Percentiles rank a stretch among this genome's conserved stretches.
Conservation (phyloP, 1,140 invertebrate genomes). For the Sweltsa coloradensis region DNA sequence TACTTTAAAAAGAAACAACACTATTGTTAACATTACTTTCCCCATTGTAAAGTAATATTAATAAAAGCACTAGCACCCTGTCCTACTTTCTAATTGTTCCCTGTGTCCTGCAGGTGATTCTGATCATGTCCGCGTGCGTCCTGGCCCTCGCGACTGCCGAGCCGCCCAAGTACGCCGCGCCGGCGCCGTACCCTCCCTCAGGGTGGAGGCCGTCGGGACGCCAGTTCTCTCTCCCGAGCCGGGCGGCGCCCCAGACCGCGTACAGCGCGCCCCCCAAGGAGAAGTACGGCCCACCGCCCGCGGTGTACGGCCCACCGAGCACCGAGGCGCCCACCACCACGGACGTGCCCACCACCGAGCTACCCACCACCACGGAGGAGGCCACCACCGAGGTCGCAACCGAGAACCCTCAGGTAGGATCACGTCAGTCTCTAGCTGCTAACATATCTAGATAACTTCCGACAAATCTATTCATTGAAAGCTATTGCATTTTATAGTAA, state of each 20-base stretch:
- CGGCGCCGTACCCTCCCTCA: slow-evolving; percentile 5
- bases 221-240: slow-evolving; percentile 7
- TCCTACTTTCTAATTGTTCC: too few species aligned
- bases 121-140: not conserved
- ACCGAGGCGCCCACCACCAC: not conserved
- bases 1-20: not conserved
- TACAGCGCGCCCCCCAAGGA: slow-evolving; percentile 2
- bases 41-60: not conserved
- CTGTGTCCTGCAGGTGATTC: not conserved
- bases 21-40: not conserved
- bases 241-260: too few species aligned
- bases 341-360: not conserved
- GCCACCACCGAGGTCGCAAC: slow-evolving; percentile 3
- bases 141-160: not conserved
- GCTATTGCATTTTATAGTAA: too few species aligned
- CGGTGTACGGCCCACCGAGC: not conserved
- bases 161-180: not conserved
- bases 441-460: too few species aligned
- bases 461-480: too few species aligned
- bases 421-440: too few species aligned
- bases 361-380: slow-evolving; percentile 6
- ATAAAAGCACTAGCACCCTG: not conserved
- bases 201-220: slow-evolving; percentile 11
- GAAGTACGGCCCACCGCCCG: slow-evolving; percentile 1
- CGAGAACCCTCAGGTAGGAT: too few species aligned